These are phyloP conservation scores for Myotis yumanensis DNA, from an alignment of 2,113 vertebrate species.

Conservation along the genomic window DNA sequence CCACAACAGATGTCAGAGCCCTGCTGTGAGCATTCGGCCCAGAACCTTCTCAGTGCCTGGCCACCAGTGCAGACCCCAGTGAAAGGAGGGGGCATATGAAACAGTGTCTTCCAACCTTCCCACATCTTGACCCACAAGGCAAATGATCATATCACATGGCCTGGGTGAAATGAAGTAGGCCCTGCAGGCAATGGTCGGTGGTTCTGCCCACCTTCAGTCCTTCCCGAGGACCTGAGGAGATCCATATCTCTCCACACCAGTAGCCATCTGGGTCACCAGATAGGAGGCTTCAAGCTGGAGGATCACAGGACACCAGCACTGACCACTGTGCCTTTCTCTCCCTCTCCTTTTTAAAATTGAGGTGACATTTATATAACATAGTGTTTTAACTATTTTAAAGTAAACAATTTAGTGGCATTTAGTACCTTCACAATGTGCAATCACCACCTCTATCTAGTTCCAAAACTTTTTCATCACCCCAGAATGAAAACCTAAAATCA, in stretches of 20 bases:
- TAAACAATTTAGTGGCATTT: not conserved
- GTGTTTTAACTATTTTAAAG: not conserved
- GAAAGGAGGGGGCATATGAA: not conserved
- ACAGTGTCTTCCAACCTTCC: not conserved
- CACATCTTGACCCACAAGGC: not conserved
- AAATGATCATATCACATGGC: not conserved
- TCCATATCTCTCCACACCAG: not conserved
- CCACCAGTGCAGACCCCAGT: not conserved
- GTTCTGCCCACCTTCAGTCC: not conserved
- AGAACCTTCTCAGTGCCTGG: not conserved
- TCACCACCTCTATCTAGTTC: not conserved
- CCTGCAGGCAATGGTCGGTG: not conserved
- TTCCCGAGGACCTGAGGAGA: not conserved
- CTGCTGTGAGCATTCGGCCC: rapidly evolving
- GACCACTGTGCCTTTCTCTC: not conserved
- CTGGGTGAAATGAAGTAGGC: not conserved
- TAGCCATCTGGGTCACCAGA: not conserved
- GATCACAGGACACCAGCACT: not conserved
- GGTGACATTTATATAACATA: no score
- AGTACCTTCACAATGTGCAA: not conserved
- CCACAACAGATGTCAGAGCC: not conserved
- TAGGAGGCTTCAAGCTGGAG: not conserved
- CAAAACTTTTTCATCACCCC: not conserved
- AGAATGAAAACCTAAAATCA: not conserved
- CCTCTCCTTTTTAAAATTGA: not conserved